Conservation (phyloP, 2,113 vertebrate genomes). For the Aythya baeri region DNA sequence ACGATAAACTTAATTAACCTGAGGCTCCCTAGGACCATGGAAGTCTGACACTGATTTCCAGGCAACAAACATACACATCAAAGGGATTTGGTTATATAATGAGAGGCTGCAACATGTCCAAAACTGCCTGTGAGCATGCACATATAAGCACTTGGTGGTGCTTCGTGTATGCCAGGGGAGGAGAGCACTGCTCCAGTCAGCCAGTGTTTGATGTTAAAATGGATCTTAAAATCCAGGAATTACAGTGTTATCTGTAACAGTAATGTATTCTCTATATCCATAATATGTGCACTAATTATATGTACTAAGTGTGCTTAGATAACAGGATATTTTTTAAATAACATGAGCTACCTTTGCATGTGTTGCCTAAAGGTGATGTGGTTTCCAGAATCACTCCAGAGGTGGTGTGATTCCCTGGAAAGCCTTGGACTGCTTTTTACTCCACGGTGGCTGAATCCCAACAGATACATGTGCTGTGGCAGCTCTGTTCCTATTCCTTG, state of each 20-base stretch:
- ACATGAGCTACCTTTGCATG: background rate
- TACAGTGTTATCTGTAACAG: background rate
- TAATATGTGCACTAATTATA: background rate
- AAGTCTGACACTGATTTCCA: background rate
- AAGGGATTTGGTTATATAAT: background rate
- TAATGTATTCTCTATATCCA: background rate
- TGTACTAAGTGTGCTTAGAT: background rate
- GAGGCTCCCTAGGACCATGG: background rate
- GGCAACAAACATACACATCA: slow-evolving; percentile 18
- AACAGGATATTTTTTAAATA: background rate
- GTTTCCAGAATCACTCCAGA: background rate
- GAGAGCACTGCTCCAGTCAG: background rate
- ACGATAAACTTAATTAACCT: background rate
- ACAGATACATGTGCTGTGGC: rapidly evolving
- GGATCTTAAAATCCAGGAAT: background rate
- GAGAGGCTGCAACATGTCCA: background rate
- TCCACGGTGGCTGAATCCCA: background rate
- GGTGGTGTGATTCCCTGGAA: background rate
- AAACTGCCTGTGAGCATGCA: background rate
- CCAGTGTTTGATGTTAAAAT: background rate
- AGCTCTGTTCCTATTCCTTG: background rate
- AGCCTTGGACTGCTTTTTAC: background rate
- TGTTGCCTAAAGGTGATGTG: background rate
- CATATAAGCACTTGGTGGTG: background rate
- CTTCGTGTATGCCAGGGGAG: background rate